Evolutionary conservation across 2,888 invertebrate genomes (phyloP).

Genomic region (Ptychoptera albimana): DNA sequence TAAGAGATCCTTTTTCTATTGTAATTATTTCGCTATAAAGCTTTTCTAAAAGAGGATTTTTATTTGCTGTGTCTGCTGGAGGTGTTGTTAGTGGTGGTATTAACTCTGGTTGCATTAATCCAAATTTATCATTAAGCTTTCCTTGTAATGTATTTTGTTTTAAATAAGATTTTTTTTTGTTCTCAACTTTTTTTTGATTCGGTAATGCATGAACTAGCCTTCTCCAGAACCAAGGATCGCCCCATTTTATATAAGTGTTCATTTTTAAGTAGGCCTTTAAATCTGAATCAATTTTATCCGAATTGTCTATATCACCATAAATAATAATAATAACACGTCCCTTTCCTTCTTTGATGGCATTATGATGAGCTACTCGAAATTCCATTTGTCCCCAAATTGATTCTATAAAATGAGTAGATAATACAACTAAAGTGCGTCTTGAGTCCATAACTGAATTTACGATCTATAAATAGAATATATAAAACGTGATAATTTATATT

Average conservation of each 20-base stretch:
- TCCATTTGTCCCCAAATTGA: conserved; percentile 64
- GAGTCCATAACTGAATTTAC: conserved; percentile 53
- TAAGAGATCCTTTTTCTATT: no score
- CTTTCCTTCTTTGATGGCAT: conserved; percentile 52
- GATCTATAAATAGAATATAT: conserved; percentile 33
- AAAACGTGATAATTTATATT: no score
- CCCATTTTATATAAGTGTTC: conserved; percentile 71
- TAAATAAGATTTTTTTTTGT: conserved; percentile 14
- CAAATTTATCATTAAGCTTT: conserved; percentile 29
- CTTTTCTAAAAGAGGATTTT: conserved; percentile 21
- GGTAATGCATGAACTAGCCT: conserved; percentile 59
- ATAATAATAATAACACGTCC: conserved; percentile 58
- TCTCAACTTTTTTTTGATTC: conserved; percentile 29
- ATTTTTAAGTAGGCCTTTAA: conserved; percentile 52
- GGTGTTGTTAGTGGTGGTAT: conserved; percentile 28
- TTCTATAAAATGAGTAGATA: conserved; percentile 54
- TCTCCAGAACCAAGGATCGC: conserved; percentile 70
- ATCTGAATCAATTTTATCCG: conserved; percentile 46
- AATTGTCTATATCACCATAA: conserved; percentile 48
- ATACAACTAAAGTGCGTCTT: conserved; percentile 48
- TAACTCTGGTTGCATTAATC: conserved; percentile 29
- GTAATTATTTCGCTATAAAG: no score
- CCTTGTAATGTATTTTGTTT: conserved; percentile 25
- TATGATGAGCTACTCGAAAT: conserved; percentile 55
- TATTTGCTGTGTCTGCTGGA: conserved; percentile 24